These are phyloP conservation scores for Chrysaora quinquecirrha DNA, from an alignment of 30 jellyfish, hydroid and myxozoan genomes.

Conservation along the genomic window DNA sequence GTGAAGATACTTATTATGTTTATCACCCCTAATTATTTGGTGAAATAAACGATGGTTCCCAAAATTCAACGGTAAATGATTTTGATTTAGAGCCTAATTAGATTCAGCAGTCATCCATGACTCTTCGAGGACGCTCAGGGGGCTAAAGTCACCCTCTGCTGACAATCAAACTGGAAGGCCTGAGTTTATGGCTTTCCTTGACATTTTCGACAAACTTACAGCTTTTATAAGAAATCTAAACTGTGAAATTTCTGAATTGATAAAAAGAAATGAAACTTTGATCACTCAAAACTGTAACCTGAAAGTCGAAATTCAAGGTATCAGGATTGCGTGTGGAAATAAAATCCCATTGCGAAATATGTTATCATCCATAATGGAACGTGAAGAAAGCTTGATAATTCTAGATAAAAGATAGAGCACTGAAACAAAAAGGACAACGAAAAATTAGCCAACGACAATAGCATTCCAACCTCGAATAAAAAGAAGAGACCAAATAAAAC, in stretches of 20 bases:
- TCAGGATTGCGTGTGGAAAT: neutral
- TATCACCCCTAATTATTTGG: neutral
- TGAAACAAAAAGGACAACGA: too few species aligned
- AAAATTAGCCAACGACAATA: too few species aligned
- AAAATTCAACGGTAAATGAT: neutral
- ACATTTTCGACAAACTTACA: neutral
- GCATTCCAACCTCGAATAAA: too few species aligned
- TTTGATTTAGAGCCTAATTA: neutral
- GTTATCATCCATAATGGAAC: too few species aligned
- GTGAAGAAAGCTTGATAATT: too few species aligned
- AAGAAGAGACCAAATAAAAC: too few species aligned
- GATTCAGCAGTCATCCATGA: neutral
- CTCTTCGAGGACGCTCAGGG: neutral
- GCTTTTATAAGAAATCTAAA: neutral
- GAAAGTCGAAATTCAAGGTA: neutral
- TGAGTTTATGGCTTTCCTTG: neutral
- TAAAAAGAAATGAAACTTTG: neutral
- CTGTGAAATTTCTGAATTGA: neutral
- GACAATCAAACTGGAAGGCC: neutral
- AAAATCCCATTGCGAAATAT: neutral
- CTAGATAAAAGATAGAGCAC: too few species aligned
- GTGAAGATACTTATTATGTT: neutral
- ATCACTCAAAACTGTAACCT: neutral
- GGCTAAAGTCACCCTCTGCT: neutral
- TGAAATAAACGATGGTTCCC: neutral